Evolutionary conservation across 1,140 invertebrate genomes (phyloP).

Genomic region (Forficula auricularia): DNA sequence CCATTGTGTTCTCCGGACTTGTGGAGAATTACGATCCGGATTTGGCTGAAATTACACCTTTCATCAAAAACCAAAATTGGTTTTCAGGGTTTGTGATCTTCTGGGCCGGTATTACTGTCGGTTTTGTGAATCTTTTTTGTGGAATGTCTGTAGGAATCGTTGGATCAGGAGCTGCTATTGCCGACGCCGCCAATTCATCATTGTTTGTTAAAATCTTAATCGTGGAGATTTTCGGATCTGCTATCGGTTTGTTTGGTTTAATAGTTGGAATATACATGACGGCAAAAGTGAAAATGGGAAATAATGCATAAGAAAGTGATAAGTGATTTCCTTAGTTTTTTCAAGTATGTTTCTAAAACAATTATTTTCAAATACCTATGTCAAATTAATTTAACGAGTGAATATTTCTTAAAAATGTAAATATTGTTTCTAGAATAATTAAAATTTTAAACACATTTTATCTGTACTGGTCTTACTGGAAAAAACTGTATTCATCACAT

Average conservation of each 20-base stretch:
- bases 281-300: conserved; percentile 39
- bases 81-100: conserved; percentile 45
- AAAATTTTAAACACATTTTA: too few species aligned
- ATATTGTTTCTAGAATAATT: too few species aligned
- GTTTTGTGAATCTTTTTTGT: conserved; percentile 47
- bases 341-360: too few species aligned
- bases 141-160: conserved; percentile 52
- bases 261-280: conserved; percentile 50
- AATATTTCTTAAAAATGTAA: too few species aligned
- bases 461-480: too few species aligned
- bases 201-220: conserved; percentile 57
- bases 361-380: too few species aligned
- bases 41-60: not conserved
- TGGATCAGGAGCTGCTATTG: conserved; percentile 45
- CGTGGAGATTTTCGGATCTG: conserved; percentile 54
- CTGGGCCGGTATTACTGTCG: conserved; percentile 48
- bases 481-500: too few species aligned
- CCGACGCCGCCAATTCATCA: conserved; percentile 47
- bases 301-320: too few species aligned
- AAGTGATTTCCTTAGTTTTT: too few species aligned
- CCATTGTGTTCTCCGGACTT: conserved; percentile 45
- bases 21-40: conserved; percentile 18
- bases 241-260: conserved; percentile 53
- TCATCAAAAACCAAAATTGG: conserved; percentile 14
- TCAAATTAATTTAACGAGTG: too few species aligned